Evolutionary conservation across 2,888 invertebrate species (phyloP).

Genomic region (Scrobipalpa atriplicella): DNA sequence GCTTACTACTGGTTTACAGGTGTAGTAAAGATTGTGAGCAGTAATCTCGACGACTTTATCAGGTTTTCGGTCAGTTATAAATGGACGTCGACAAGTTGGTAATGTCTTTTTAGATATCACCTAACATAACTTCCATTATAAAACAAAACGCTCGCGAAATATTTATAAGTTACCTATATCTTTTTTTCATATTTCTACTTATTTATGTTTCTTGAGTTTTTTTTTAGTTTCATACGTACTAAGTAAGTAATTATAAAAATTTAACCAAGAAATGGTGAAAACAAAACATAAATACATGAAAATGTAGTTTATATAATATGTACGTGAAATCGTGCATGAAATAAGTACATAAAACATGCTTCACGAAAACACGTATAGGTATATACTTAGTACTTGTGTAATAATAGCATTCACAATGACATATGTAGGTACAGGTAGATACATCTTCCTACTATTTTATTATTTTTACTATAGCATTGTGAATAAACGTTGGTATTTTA

Average conservation of each 20-base stretch:
- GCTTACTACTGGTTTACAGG: slow-evolving; percentile 17
- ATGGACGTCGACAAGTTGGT: background rate
- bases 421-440: background rate
- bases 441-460: background rate
- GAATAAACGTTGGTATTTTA: background rate
- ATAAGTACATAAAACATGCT: background rate
- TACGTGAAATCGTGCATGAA: background rate
- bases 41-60: slow-evolving; percentile 12
- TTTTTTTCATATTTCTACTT: too few species aligned
- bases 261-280: background rate
- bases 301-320: background rate
- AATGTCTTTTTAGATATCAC: background rate
- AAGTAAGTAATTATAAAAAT: too few species aligned
- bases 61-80: background rate
- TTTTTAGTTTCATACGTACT: too few species aligned
- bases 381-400: background rate
- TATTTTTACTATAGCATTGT: background rate
- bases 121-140: too few species aligned
- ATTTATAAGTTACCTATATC: too few species aligned
- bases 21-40: slow-evolving; percentile 9
- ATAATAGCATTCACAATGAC: background rate
- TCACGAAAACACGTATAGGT: background rate
- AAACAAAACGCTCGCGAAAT: too few species aligned
- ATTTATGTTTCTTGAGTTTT: too few species aligned
- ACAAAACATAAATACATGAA: background rate